Conservation (phyloP, 1,140 invertebrate species). For the Acromyrmex charruanus region DNA sequence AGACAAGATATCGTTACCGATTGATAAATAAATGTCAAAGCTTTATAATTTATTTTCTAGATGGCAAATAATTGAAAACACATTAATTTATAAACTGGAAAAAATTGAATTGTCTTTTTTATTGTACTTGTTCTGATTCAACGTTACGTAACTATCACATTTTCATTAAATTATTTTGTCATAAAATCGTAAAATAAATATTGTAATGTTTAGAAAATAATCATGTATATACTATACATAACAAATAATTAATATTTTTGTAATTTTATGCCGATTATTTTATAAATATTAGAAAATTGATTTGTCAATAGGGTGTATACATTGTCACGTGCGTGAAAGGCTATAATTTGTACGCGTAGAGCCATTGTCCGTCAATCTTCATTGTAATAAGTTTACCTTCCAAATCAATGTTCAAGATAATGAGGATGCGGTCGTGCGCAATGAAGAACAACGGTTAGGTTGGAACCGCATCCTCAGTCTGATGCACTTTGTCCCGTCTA, state of each 20-base stretch:
- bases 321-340: conserved; percentile 3
- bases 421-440: conserved; percentile 51
- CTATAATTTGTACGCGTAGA: conserved; percentile 16
- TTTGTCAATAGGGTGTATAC: not conserved
- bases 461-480: conserved; percentile 16
- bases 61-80: not conserved
- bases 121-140: not conserved
- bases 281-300: not conserved
- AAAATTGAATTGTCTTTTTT: not conserved
- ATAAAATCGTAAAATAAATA: not conserved
- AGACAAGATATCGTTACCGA: conserved; percentile 12
- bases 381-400: conserved; percentile 70
- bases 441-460: conserved; percentile 18
- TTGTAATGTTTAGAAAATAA: not conserved
- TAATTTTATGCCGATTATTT: not conserved
- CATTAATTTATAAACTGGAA: not conserved
- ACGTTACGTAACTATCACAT: not conserved
- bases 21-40: conserved; percentile 34
- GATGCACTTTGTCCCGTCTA: conserved; percentile 17
- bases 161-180: not conserved
- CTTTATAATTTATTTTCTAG: conserved; percentile 4
- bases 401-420: conserved; percentile 73
- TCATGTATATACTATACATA: no score
- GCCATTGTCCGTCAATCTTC: conserved; percentile 81
- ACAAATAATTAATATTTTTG: not conserved